Evolutionary conservation across 2,797 vertebrate species (phyloP).

Genomic region (Xiphophorus birchmanni): DNA sequence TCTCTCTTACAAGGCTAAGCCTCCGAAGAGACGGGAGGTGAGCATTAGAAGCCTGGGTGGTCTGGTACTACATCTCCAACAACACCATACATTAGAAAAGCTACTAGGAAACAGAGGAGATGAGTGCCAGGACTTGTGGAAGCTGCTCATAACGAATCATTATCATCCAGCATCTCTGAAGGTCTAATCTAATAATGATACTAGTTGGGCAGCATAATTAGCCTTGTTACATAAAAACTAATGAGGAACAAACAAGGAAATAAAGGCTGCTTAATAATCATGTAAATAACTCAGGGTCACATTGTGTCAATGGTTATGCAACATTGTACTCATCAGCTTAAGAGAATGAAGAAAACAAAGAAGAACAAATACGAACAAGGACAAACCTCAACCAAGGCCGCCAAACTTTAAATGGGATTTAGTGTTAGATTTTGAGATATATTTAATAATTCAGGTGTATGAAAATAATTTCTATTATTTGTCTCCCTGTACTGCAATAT

Average conservation of each 20-base stretch:
- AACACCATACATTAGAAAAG: constrained; percentile 15
- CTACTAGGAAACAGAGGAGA: constrained; percentile 8
- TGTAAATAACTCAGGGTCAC: not conserved
- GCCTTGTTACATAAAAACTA: not conserved
- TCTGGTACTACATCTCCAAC: constrained; percentile 50
- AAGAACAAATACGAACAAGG: not conserved
- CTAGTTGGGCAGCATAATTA: not conserved
- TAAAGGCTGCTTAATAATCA: not conserved
- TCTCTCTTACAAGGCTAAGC: constrained; percentile 43
- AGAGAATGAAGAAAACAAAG: not conserved
- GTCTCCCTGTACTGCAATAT: constrained; percentile 59
- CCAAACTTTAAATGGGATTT: not conserved
- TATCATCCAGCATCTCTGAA: constrained; percentile 13
- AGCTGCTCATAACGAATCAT: constrained; percentile 24
- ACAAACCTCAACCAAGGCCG: not conserved
- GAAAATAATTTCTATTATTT: constrained; percentile 22
- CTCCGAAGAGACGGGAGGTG: constrained; percentile 66
- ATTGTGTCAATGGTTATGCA: not conserved
- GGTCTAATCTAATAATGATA: constrained; percentile 18
- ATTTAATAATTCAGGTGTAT: not conserved
- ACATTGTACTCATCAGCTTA: not conserved
- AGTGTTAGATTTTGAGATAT: not conserved
- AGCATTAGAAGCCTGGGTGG: constrained; percentile 76
- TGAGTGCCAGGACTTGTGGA: constrained; percentile 5
- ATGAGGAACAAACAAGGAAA: constrained; percentile 1